Evolutionary conservation across 2,888 invertebrate genomes (phyloP).

Genomic region (Deilephila porcellus): DNA sequence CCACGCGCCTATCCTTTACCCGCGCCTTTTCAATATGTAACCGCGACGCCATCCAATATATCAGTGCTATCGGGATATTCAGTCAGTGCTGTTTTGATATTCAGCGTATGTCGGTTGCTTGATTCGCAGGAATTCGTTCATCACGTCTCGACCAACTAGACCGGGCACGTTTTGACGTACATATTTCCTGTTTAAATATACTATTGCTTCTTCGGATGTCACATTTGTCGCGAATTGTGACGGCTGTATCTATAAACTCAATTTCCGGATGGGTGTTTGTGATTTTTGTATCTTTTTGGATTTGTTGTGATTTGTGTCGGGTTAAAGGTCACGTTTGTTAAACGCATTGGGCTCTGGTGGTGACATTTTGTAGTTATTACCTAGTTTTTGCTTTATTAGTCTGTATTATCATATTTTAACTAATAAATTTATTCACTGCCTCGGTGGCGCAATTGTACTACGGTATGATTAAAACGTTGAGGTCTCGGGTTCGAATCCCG

Average conservation of each 20-base stretch:
- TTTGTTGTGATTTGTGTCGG: background rate
- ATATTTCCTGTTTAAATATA: constrained; percentile 56
- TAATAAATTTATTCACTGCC: no score
- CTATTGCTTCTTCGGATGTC: constrained; percentile 40
- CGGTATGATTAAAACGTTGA: no score
- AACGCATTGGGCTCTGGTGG: no score
- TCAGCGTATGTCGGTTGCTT: constrained; percentile 62
- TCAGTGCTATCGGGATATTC: constrained; percentile 51
- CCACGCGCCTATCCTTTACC: constrained; percentile 33
- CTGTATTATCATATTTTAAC: no score
- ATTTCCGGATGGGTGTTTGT: constrained; percentile 11
- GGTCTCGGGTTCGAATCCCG: no score
- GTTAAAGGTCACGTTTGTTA: background rate
- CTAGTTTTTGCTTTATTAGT: no score
- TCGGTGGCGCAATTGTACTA: no score
- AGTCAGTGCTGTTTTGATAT: constrained; percentile 64
- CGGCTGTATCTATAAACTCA: constrained; percentile 30
- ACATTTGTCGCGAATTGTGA: constrained; percentile 33
- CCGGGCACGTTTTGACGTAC: constrained; percentile 53
- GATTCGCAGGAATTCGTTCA: constrained; percentile 67
- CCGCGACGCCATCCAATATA: constrained; percentile 38
- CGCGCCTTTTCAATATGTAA: constrained; percentile 40
- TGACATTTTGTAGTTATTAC: no score
- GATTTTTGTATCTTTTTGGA: constrained; percentile 3
- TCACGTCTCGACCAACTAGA: constrained; percentile 57